Base-by-base conservation (phyloP, 2,797 vertebrate genomes). In the Artibeus jamaicensis region DNA sequence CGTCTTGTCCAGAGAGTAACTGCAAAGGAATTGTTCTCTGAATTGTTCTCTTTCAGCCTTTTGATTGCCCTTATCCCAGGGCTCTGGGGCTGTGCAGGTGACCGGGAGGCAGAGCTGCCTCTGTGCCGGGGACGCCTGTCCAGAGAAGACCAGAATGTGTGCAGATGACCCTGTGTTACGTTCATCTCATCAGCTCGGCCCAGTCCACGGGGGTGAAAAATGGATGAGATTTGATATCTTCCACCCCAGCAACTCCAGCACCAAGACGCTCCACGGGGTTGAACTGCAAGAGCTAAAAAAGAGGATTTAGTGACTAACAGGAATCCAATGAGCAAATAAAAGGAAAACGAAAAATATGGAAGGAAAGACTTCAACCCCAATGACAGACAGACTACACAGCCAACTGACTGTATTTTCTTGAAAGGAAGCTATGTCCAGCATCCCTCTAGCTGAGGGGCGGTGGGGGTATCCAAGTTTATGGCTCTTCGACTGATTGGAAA, bases 151-250 rank as follows among this genome's bases (percentile, higher is more conserved):
- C 96, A 93, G 94, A 96, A 87, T 48, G 84, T 86, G 83, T 95
- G 95, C 95, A 82, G 89, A 97, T 46, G 62, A 74, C 73, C 57
- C 55, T 9, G 0, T 1, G 0, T 7, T 62, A 24, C 50, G 94
- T 94, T 99, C 98, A 99, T 96, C 98, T 97, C 83, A 95, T 98
- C 98, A 99, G 96, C 98, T 99, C 97, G 91, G 98, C 98, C 99
- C 99, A 99, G 96, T 99, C 98, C 98, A 99, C 99, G 68, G 97
- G 98, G 96, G 98, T 98, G 97, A 99, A 99, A 98, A 99, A 99
- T 1, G 99, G 99, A 97, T 99, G 99, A 89, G 99, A 99, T 98
- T 99, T 99, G 98, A 99, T 99, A 95, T 99, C 99, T 97, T 99
- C 99, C 79, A 99, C 99, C 44, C 99, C 99, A 68, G 99, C 99